Evolutionary conservation across 2,113 vertebrate genomes (phyloP).

Genomic region (Cinclus mexicanus): DNA sequence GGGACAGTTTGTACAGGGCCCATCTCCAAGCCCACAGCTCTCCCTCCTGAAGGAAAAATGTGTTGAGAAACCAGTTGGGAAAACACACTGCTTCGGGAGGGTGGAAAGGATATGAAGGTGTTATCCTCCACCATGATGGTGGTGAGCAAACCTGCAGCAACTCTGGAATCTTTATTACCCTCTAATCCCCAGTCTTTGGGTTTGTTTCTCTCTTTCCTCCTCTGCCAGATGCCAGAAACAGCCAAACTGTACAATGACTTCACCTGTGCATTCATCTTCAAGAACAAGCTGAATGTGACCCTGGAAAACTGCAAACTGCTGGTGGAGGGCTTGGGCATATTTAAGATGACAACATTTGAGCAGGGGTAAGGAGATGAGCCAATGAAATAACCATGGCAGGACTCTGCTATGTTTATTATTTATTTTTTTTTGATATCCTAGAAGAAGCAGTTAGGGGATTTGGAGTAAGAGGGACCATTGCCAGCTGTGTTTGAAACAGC

Average conservation of each 20-base stretch:
- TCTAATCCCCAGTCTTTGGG: neutral
- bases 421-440: neutral
- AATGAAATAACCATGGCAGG: neutral
- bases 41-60: rapidly evolving
- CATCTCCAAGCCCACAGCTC: neutral
- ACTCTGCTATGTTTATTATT: neutral
- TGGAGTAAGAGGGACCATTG: neutral
- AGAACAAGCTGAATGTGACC: slow-evolving; percentile 59
- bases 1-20: neutral
- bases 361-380: slow-evolving; percentile 56
- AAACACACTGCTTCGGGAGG: neutral
- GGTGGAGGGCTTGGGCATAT: slow-evolving; percentile 72
- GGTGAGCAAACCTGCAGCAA: neutral
- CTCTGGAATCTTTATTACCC: neutral
- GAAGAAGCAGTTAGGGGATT: neutral
- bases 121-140: neutral
- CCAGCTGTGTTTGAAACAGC: neutral
- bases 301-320: slow-evolving; percentile 64
- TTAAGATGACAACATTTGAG: slow-evolving; percentile 42
- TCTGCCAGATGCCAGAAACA: slow-evolving; percentile 63
- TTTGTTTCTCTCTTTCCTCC: neutral
- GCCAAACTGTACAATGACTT: slow-evolving; percentile 50
- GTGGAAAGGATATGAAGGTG: neutral
- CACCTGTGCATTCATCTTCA: slow-evolving; percentile 61
- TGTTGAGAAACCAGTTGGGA: neutral